phyloP scores from a whole-genome alignment of 2,888 invertebrate genomes.

The Lochmaea capreae region DNA sequence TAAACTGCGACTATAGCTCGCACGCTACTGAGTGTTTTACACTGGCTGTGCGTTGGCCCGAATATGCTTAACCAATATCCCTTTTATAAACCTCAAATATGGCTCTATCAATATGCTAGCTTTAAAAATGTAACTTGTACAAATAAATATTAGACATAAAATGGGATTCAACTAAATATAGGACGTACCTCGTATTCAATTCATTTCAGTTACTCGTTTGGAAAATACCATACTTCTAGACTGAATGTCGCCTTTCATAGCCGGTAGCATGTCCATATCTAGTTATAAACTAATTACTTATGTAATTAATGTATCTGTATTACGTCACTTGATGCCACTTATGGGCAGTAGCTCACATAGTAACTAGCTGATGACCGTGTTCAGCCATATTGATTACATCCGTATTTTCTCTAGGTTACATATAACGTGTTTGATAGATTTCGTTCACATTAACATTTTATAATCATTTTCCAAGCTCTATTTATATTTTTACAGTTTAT shows the following conservation, averaged over 20 bases:
- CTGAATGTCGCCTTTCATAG: slow-evolving; percentile 37
- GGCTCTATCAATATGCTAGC: too few relatives aligned
- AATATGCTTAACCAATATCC: too few relatives aligned
- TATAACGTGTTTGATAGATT: not conserved
- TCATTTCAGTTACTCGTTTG: not conserved
- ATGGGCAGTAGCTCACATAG: not conserved
- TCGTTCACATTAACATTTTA: not conserved
- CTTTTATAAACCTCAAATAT: too few relatives aligned
- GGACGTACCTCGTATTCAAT: not conserved
- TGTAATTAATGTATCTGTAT: slow-evolving; percentile 18
- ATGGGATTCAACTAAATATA: not conserved
- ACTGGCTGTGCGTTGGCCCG: too few relatives aligned
- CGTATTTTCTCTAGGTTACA: not conserved
- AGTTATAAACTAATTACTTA: slow-evolving; percentile 23
- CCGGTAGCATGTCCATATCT: slow-evolving; percentile 32
- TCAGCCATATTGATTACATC: slow-evolving; percentile 1
- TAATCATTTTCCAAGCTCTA: too few relatives aligned
- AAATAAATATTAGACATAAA: too few relatives aligned
- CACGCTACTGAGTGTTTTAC: too few relatives aligned
- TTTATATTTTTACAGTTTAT: too few relatives aligned
- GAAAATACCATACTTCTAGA: slow-evolving; percentile 31
- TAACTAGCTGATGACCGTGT: not conserved
- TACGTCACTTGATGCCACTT: not conserved
- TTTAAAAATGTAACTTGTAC: too few relatives aligned
- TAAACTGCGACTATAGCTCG: too few relatives aligned